Percentiles rank a stretch among this genome's conserved stretches.
Evolutionary conservation across 2,797 vertebrate species (phyloP).

Genomic region (Naso thynnoides): DNA sequence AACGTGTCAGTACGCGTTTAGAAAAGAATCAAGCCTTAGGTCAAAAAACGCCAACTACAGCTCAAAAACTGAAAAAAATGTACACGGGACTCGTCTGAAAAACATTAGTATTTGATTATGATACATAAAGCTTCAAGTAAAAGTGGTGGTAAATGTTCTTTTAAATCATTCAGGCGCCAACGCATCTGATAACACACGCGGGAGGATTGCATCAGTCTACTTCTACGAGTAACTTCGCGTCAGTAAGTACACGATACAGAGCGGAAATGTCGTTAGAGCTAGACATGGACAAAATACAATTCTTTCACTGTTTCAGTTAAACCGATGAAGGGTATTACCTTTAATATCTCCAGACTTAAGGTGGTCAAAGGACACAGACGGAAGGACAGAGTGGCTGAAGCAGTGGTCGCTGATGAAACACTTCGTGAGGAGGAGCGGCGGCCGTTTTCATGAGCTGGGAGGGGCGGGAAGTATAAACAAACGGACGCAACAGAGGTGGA

Average conservation of each 20-base stretch:
- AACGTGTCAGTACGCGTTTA: constrained; percentile 28
- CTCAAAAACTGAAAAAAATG: background rate
- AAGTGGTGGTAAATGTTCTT: background rate
- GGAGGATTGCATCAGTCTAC: constrained; percentile 75
- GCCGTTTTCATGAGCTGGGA: constrained; percentile 8
- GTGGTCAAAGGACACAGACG: background rate
- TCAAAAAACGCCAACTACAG: background rate
- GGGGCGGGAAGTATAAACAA: constrained; percentile 61
- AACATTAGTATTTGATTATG: accelerated
- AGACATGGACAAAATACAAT: accelerated
- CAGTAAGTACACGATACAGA: background rate
- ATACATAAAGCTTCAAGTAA: accelerated
- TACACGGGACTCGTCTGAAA: accelerated
- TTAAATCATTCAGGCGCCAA: background rate
- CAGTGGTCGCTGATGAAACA: constrained; percentile 59
- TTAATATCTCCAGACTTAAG: background rate
- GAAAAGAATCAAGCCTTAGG: constrained; percentile 7
- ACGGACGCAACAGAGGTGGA: constrained; percentile 41
- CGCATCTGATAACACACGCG: constrained; percentile 38
- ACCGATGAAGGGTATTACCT: constrained; percentile 47
- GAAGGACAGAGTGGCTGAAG: background rate
- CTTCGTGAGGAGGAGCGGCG: constrained; percentile 3
- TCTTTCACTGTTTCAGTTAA: background rate
- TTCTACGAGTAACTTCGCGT: background rate
- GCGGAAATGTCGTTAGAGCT: background rate